Evolutionary conservation across 2,113 vertebrate genomes (phyloP).

Genomic region (Craseonycteris thonglongyai): DNA sequence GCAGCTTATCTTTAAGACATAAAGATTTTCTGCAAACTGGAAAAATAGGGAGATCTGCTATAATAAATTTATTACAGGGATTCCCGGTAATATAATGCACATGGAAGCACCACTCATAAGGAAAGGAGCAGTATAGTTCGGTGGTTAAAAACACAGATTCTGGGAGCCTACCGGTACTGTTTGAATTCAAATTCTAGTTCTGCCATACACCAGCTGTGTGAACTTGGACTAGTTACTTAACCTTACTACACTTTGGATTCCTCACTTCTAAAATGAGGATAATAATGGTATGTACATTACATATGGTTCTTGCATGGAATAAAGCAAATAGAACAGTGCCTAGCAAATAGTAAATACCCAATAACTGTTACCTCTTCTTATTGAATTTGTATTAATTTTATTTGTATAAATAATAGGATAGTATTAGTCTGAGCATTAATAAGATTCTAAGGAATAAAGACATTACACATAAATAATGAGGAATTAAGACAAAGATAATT

Average conservation of each 20-base stretch:
- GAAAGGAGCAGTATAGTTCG: not conserved
- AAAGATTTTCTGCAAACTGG: constrained; percentile 3
- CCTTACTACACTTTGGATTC: not conserved
- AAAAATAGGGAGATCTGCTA: not conserved
- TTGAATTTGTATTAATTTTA: not conserved
- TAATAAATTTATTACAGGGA: not conserved
- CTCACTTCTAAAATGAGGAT: not conserved
- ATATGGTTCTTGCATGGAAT: not conserved
- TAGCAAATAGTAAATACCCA: not conserved
- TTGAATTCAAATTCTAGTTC: not conserved
- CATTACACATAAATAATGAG: not conserved
- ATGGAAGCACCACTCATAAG: not conserved
- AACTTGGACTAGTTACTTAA: not conserved
- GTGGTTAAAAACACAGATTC: not conserved
- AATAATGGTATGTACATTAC: not conserved
- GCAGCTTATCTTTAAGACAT: not conserved
- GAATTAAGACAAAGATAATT: not conserved
- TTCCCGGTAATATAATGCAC: not conserved
- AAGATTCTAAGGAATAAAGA: not conserved
- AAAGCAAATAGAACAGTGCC: not conserved
- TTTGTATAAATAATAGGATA: not conserved
- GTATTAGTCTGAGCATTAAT: not conserved
- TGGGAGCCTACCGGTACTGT: not conserved
- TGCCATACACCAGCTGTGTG: not conserved
- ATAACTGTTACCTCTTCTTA: not conserved